Conservation (phyloP, 2,797 vertebrate genomes). For the Yasuhikotakia modesta region DNA sequence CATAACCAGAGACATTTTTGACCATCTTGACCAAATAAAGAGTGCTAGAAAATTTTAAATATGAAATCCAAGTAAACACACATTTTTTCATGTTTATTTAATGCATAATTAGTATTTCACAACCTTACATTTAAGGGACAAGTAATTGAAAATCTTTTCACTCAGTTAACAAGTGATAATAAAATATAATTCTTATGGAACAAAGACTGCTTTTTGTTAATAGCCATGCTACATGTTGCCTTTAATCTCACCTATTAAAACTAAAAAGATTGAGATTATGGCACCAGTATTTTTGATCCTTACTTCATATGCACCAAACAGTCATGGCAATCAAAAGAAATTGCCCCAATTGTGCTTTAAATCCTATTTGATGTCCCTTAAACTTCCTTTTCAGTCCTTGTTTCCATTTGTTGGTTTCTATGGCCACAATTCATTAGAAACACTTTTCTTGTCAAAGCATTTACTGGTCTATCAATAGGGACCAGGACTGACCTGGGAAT, state of each 20-base stretch:
- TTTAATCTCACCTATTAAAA: constrained; percentile 27
- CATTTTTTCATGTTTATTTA: background rate
- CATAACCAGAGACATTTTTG: no score
- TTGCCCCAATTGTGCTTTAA: constrained; percentile 35
- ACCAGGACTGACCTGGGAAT: constrained; percentile 48
- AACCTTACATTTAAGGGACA: constrained; percentile 73
- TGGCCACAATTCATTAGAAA: constrained; percentile 70
- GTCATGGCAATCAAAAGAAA: constrained; percentile 38
- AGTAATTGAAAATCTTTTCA: constrained; percentile 74
- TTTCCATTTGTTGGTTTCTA: constrained; percentile 68
- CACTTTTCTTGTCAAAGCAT: constrained; percentile 67
- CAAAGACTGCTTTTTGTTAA: constrained; percentile 53
- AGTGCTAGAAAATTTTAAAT: background rate
- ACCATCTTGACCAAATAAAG: background rate
- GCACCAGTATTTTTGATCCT: constrained; percentile 8
- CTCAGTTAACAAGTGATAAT: constrained; percentile 63
- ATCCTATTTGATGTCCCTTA: constrained; percentile 53
- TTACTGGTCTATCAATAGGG: constrained; percentile 63
- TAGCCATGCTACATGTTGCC: constrained; percentile 62
- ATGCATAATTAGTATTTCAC: constrained; percentile 57
- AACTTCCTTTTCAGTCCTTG: constrained; percentile 57
- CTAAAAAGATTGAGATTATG: constrained; percentile 43
- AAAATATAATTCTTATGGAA: constrained; percentile 68
- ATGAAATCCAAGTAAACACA: background rate
- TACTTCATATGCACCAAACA: constrained; percentile 40